Evolutionary conservation across 2,797 vertebrate genomes (phyloP).

Genomic region (Centropyge bicolor): DNA sequence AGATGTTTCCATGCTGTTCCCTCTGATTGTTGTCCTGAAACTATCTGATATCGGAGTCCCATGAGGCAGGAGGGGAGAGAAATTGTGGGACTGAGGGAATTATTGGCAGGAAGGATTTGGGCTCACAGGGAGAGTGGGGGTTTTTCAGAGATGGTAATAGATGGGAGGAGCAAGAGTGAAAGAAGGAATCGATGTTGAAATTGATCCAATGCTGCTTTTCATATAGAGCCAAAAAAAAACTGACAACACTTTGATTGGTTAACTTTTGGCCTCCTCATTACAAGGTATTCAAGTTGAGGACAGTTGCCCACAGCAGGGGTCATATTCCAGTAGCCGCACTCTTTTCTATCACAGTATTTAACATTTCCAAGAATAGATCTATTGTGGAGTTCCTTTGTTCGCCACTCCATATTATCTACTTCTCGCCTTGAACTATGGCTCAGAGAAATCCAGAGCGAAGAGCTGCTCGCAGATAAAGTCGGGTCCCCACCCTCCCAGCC

Average conservation of each 20-base stretch:
- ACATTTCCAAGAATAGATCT: slow-evolving; percentile 76
- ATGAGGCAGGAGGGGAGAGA: slow-evolving; percentile 21
- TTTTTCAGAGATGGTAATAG: slow-evolving; percentile 15
- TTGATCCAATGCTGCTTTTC: not conserved
- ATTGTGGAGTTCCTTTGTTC: slow-evolving; percentile 67
- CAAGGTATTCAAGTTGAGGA: slow-evolving; percentile 17
- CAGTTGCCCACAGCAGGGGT: slow-evolving; percentile 39
- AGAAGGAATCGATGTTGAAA: not conserved
- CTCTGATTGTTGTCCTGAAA: slow-evolving; percentile 39
- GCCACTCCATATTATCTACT: slow-evolving; percentile 65
- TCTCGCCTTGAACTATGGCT: slow-evolving; percentile 64
- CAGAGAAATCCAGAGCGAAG: slow-evolving; percentile 70
- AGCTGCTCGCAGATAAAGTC: slow-evolving; percentile 66
- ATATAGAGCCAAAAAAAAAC: not conserved
- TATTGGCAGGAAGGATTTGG: slow-evolving; percentile 18
- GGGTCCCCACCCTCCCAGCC: not conserved
- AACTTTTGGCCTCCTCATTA: slow-evolving; percentile 2
- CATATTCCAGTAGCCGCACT: slow-evolving; percentile 37
- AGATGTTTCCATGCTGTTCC: slow-evolving; percentile 49
- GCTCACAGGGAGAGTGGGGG: not conserved
- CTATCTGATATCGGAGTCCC: slow-evolving; percentile 33
- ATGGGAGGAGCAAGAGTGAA: slow-evolving; percentile 1
- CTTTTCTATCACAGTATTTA: slow-evolving; percentile 56
- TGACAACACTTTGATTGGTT: not conserved
- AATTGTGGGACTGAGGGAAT: slow-evolving; percentile 19